Percentiles rank a stretch among this genome's conserved stretches.
These are phyloP conservation scores for Onychomys torridus DNA, from an alignment of 2,797 vertebrate genomes.

Conservation along the genomic window DNA sequence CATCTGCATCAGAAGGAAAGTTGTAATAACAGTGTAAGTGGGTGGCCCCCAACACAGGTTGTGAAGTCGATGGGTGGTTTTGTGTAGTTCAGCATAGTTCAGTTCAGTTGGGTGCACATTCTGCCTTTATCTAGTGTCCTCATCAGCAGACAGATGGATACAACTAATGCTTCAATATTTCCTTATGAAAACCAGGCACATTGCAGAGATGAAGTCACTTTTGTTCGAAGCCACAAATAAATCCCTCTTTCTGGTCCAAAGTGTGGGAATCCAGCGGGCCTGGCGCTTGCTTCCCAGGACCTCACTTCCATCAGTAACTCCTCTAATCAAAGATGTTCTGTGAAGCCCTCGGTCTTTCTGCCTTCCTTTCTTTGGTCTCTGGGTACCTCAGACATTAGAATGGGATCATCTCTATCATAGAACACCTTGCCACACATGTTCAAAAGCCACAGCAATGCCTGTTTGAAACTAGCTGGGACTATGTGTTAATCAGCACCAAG, in stretches of 20 bases:
- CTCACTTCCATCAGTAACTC: neutral
- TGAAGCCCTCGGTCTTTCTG: neutral
- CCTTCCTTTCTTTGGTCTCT: neutral
- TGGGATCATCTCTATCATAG: neutral
- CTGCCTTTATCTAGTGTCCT: neutral
- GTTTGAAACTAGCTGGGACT: neutral
- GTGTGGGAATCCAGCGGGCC: neutral
- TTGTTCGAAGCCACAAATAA: neutral
- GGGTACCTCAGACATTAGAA: neutral
- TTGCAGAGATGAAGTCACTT: neutral
- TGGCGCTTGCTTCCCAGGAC: neutral
- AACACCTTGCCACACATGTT: neutral
- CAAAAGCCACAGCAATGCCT: neutral
- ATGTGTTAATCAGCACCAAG: neutral
- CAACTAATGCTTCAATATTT: neutral
- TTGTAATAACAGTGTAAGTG: neutral
- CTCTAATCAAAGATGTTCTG: neutral
- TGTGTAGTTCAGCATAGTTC: too few relatives aligned
- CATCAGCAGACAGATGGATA: neutral
- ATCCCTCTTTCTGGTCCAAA: neutral
- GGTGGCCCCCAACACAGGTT: accelerated
- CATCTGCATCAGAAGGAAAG: neutral
- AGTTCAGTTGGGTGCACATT: neutral
- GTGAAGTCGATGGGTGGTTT: neutral
- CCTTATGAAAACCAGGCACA: neutral